Conservation (phyloP, 1,140 invertebrate genomes). For the Brachionus paranguensis region DNA sequence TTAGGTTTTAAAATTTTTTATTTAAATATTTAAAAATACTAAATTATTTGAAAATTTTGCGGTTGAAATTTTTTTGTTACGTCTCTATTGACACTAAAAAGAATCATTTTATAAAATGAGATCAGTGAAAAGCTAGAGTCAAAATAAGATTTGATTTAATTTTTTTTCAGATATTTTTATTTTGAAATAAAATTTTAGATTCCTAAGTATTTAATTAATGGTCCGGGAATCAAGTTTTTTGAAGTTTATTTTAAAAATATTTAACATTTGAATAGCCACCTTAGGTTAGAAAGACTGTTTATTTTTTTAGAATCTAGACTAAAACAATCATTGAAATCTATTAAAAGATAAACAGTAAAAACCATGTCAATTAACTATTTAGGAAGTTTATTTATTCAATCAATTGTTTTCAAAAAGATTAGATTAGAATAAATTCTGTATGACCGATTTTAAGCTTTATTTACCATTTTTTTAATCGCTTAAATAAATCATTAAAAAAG, state of each 20-base stretch:
- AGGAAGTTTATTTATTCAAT: constrained; percentile 10
- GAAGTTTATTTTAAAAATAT: not conserved
- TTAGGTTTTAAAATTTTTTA: no score
- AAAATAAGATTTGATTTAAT: no score
- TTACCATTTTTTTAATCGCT: not conserved
- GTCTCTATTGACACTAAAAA: no score
- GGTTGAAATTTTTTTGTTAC: no score
- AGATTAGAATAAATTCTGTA: not conserved
- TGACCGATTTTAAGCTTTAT: constrained; percentile 5
- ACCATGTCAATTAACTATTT: constrained; percentile 2
- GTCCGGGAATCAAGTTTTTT: not conserved
- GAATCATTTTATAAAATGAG: no score
- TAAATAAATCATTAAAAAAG: not conserved
- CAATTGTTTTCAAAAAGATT: not conserved
- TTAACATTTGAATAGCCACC: not conserved
- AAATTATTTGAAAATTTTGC: no score
- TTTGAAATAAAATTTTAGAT: not conserved
- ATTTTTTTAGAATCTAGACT: not conserved
- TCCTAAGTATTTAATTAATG: not conserved
- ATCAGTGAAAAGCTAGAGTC: no score
- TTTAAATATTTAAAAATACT: no score
- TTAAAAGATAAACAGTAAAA: not conserved
- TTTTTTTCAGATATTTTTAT: not conserved
- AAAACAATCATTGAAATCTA: not conserved
- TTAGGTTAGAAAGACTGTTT: not conserved